These are phyloP conservation scores for Drosophila eohydei DNA, from an alignment of 2,888 invertebrate genomes.

Conservation along the genomic window DNA sequence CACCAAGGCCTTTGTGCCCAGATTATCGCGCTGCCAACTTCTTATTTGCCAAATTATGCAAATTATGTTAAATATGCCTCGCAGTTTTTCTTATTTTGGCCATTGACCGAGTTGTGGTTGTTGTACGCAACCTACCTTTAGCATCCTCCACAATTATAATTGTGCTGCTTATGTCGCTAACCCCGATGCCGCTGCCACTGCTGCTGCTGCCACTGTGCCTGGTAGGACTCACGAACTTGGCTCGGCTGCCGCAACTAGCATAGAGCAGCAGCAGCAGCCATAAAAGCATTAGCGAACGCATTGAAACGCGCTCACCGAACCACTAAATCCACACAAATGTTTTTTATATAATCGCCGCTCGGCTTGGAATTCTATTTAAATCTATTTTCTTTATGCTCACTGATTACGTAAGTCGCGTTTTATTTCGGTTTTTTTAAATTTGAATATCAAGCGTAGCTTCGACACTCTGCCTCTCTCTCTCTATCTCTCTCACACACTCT, in stretches of 20 bases:
- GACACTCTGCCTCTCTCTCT: background rate
- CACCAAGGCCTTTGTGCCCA: constrained; percentile 32
- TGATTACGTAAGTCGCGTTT: constrained; percentile 77
- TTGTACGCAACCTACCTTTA: constrained; percentile 81
- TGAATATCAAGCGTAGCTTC: constrained; percentile 64
- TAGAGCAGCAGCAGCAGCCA: constrained; percentile 32
- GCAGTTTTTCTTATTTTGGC: constrained; percentile 19
- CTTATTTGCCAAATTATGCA: constrained; percentile 67
- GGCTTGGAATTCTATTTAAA: constrained; percentile 22
- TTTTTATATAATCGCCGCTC: constrained; percentile 33
- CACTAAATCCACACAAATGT: constrained; percentile 36
- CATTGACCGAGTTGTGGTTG: constrained; percentile 64
- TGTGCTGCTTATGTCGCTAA: constrained; percentile 79
- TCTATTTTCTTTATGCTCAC: constrained; percentile 37
- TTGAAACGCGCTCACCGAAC: constrained; percentile 43
- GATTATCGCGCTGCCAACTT: constrained; percentile 50
- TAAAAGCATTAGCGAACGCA: constrained; percentile 39
- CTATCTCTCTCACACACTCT: background rate
- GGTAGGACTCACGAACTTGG: constrained; percentile 72
- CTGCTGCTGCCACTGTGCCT: constrained; percentile 50
- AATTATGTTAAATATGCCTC: constrained; percentile 71
- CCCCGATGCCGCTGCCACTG: constrained; percentile 36
- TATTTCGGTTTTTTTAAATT: constrained; percentile 23
- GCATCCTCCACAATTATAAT: constrained; percentile 85
- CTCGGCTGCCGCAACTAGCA: constrained; percentile 31